Evolutionary conservation across 2,888 invertebrate species (phyloP).

Genomic region (Schrankia costaestrigalis): DNA sequence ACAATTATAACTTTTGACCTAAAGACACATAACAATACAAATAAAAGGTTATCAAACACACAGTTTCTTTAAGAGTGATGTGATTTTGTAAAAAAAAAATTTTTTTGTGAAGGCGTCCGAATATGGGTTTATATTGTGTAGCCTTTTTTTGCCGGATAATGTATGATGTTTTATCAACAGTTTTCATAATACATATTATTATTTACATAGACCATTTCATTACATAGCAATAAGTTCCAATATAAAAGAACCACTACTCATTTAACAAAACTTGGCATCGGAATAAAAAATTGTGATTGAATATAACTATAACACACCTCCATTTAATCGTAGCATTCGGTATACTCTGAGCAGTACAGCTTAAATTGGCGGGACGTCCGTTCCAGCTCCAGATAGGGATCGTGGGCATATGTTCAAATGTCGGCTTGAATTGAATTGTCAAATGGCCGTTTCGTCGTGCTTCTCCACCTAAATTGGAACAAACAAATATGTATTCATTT

Average conservation of each 20-base stretch:
- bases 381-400: constrained; percentile 93
- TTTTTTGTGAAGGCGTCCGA: no score
- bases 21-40: no score
- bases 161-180: no score
- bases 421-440: constrained; percentile 90
- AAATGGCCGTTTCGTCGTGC: constrained; percentile 90
- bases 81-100: no score
- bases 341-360: constrained; percentile 92
- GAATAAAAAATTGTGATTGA: background rate
- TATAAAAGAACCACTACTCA: no score
- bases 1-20: no score
- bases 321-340: constrained; percentile 96
- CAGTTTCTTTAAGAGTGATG: no score
- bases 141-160: background rate
- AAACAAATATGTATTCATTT: background rate
- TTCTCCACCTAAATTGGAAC: constrained; percentile 77
- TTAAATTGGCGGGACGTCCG: constrained; percentile 88
- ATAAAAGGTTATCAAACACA: no score
- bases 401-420: constrained; percentile 85
- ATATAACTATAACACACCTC: constrained; percentile 73
- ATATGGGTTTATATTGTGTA: background rate
- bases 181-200: no score
- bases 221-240: no score
- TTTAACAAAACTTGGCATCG: no score
- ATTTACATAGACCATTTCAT: no score